phyloP scores from a whole-genome alignment of 2,888 invertebrate species.

The Marronus borbonicus region DNA sequence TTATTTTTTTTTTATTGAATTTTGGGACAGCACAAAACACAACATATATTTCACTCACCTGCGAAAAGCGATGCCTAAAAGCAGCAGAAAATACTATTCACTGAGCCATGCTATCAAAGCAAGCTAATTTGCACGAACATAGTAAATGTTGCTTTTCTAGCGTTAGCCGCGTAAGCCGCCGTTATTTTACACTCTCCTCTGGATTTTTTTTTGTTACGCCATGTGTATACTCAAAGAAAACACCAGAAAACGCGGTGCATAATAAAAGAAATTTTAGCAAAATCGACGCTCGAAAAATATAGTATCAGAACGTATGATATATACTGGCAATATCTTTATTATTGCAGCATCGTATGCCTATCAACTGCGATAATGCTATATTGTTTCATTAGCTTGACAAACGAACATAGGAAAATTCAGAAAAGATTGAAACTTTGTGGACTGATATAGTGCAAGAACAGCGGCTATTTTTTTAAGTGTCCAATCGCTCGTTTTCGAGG shows the following conservation, averaged over 20 bases:
- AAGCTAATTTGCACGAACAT: constrained; percentile 8
- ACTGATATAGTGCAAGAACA: no score
- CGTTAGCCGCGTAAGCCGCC: constrained; percentile 48
- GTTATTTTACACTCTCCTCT: constrained; percentile 11
- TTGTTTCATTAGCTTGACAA: no score
- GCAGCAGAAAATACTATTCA: constrained; percentile 54
- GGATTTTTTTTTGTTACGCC: constrained; percentile 32
- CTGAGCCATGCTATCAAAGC: constrained; percentile 57
- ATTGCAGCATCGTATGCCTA: no score
- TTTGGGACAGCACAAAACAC: constrained; percentile 53
- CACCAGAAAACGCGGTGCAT: constrained; percentile 48
- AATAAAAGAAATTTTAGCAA: constrained; percentile 38
- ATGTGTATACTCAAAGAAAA: constrained; percentile 47
- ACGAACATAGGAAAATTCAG: no score
- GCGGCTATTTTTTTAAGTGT: no score
- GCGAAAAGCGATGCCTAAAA: constrained; percentile 58
- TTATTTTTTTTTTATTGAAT: constrained; percentile 18
- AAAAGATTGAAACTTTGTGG: no score
- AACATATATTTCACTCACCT: constrained; percentile 53
- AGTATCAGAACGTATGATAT: neutral
- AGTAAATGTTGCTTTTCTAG: constrained; percentile 34
- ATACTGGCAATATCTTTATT: neutral
- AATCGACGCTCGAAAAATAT: constrained; percentile 46
- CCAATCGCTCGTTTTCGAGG: no score
- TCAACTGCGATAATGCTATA: no score